Base-by-base conservation (phyloP, 1,140 invertebrate species). In the Rhyacophila brunnea region DNA sequence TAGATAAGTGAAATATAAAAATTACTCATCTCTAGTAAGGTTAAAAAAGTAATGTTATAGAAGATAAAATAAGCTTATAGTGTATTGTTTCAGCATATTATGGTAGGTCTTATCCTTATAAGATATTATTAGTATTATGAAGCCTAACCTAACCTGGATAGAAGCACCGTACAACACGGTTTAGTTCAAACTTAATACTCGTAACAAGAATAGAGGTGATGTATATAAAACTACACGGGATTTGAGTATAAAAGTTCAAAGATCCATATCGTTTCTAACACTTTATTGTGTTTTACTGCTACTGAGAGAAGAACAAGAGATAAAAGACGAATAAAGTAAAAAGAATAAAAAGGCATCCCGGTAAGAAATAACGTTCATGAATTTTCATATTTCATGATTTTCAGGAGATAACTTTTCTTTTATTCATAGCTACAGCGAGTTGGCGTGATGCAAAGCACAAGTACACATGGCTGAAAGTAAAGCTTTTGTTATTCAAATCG, bases 331-430 rank as follows among this genome's bases (percentile, higher is more conserved):
- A 23, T 52, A 14, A 38, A 45, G 40, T 44, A 9, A 18, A 36
- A 15, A 59, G 42, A 52, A 52, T 32, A 47, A 52, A 35, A 52
- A 59, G 20, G 43, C 49, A 23, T 36, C 23, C 28, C 49, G 14
- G 28, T 19, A 46, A 47, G 49, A 51, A 23, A 59, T 59, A 44
- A 35, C 35, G 32, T 51, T 56, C 62, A 64, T 64, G 62, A 64
- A 60, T 64, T 64, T 64, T 64, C 57, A 64, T 64, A 64, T 64
- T 64, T 64, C 57, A 60, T 60, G 62, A 64, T 64, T 64, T 63
- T 64, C 57, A 52, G 48, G 36, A 64, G 57, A 64, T 62, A 62
- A 57, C 56, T 59, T 56, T 55, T 64, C 51, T 60, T 57, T 64
- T 60, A 64, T 60, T 64, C 62, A 60, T 60, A 28, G 36, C 17